These are phyloP conservation scores for Aphelenchoides besseyi DNA, from an alignment of 1,140 invertebrate species.

Conservation along the genomic window DNA sequence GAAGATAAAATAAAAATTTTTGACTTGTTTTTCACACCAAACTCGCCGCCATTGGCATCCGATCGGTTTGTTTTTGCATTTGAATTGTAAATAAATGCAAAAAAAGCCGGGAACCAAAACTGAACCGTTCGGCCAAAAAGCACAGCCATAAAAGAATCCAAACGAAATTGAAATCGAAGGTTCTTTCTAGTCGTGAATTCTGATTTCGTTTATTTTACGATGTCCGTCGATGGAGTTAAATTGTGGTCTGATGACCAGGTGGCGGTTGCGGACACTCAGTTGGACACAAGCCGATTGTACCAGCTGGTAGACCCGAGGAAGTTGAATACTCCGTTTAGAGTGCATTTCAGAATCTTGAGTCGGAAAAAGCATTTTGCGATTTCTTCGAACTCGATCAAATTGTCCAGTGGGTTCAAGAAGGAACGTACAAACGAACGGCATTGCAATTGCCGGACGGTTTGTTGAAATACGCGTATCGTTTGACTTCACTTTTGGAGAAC, in stretches of 20 bases:
- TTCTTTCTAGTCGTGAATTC: too few relatives aligned
- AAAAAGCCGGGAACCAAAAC: too few relatives aligned
- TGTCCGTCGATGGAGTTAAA: not conserved
- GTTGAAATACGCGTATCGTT: slow-evolving; percentile 31
- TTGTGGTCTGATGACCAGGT: slow-evolving; percentile 8
- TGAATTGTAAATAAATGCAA: too few relatives aligned
- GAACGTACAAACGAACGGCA: slow-evolving; percentile 40
- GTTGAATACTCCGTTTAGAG: too few relatives aligned
- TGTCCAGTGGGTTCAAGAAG: slow-evolving; percentile 35
- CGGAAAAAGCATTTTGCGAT: slow-evolving; percentile 25
- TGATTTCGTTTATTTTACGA: not conserved
- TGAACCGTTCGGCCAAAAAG: too few relatives aligned
- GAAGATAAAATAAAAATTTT: too few relatives aligned
- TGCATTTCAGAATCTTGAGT: too few relatives aligned
- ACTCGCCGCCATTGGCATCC: too few relatives aligned
- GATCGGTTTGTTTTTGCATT: too few relatives aligned
- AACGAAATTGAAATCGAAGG: not conserved
- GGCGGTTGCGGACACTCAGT: not conserved
- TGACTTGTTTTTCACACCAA: too few relatives aligned
- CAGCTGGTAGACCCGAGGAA: not conserved
- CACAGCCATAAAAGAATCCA: not conserved
- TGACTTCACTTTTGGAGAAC: slow-evolving; percentile 21
- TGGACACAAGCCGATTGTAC: slow-evolving; percentile 12
- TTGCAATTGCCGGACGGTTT: slow-evolving; percentile 51
- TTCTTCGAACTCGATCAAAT: slow-evolving; percentile 48